A percentile compares a stretch with the other conserved stretches of the same genome.
Conservation (phyloP, 2,113 vertebrate species). For the Pomatostomus ruficeps region DNA sequence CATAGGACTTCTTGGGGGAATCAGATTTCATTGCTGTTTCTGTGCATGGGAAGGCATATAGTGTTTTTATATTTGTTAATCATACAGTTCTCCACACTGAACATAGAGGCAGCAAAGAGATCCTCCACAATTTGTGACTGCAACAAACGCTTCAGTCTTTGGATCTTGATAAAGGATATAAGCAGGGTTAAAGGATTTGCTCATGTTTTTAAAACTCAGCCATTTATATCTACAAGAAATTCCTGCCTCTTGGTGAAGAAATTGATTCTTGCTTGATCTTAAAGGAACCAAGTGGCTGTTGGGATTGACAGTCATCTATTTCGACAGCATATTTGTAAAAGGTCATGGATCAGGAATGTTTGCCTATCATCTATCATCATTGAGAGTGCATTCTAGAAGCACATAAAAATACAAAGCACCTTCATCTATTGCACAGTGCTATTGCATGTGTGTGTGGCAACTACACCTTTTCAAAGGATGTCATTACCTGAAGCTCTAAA, state of each 20-base stretch:
- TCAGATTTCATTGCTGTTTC: background rate
- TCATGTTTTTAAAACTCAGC: background rate
- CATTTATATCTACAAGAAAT: background rate
- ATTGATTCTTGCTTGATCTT: background rate
- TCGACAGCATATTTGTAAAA: background rate
- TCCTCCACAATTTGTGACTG: background rate
- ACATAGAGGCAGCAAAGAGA: background rate
- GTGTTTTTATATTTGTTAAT: background rate
- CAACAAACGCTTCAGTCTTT: background rate
- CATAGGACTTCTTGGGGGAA: background rate
- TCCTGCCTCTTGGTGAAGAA: background rate
- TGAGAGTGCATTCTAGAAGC: background rate
- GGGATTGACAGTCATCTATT: background rate
- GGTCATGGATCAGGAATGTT: background rate
- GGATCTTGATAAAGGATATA: background rate
- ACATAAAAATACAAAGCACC: background rate
- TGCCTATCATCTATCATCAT: background rate
- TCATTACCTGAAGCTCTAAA: background rate
- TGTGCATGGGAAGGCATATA: background rate
- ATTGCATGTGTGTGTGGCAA: background rate
- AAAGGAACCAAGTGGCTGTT: background rate
- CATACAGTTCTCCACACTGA: background rate
- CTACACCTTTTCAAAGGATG: background rate
- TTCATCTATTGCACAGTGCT: background rate
- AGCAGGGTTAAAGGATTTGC: background rate